Conservation (phyloP, 2,797 vertebrate species). For the Melanogrammus aeglefinus region DNA sequence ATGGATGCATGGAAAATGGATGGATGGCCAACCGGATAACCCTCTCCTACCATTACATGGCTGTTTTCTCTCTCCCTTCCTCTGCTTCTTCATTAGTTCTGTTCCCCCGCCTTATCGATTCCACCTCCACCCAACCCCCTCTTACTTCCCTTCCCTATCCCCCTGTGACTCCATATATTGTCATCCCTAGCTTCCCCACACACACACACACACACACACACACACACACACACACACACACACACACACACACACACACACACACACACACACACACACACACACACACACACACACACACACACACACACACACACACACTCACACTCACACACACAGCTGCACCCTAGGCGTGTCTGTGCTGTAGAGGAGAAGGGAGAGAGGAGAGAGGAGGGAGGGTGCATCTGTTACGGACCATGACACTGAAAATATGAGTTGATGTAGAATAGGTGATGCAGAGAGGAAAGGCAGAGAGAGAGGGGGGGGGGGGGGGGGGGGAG, state of each 20-base stretch:
- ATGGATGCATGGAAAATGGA: background rate
- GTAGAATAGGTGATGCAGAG: background rate
- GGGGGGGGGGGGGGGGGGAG: background rate
- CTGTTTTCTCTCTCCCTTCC: conserved; percentile 1
- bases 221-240: background rate
- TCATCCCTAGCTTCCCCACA: conserved; percentile 23
- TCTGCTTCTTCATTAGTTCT: background rate
- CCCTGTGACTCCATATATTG: background rate
- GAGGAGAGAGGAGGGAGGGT: background rate
- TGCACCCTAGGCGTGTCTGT: background rate
- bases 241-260: conserved; percentile 1
- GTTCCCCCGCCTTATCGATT: background rate
- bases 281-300: background rate
- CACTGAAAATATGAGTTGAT: conserved; percentile 7
- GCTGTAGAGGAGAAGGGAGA: background rate
- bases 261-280: background rate
- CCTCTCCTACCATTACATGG: background rate
- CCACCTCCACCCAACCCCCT: background rate
- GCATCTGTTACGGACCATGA: background rate
- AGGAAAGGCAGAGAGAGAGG: background rate
- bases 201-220: conserved; percentile 24
- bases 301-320: background rate
- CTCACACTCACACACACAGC: background rate
- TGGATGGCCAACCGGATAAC: background rate
- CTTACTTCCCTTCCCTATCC: background rate